Conservation (phyloP, 92 coral and sea anemone genomes). For the Porites rus region DNA sequence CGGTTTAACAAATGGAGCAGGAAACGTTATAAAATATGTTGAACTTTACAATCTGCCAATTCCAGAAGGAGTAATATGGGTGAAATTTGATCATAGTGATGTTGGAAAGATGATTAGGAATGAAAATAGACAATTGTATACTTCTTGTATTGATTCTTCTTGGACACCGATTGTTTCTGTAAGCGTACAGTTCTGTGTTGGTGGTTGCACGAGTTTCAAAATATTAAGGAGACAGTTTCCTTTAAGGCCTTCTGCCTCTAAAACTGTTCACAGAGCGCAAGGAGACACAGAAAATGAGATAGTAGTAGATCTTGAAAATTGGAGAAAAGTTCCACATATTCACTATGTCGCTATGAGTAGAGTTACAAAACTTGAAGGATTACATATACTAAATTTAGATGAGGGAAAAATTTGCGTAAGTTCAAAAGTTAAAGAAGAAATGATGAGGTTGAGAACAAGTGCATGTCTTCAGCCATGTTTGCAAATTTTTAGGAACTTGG, state of each 20-base stretch:
- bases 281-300: conserved; percentile 60
- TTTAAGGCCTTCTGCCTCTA: conserved; percentile 53
- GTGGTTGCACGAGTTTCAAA: conserved; percentile 1
- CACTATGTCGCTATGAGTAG: conserved; percentile 67
- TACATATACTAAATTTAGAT: conserved; percentile 7
- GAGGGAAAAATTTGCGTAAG: conserved; percentile 1
- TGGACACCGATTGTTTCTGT: conserved; percentile 58
- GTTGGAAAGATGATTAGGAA: conserved; percentile 55
- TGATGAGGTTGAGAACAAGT: neutral
- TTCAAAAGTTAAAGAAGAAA: neutral
- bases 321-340: conserved; percentile 51
- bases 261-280: conserved; percentile 59
- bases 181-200: conserved; percentile 30
- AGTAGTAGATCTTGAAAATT: conserved; percentile 41
- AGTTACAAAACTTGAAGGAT: conserved; percentile 56
- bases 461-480: neutral
- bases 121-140: conserved; percentile 43
- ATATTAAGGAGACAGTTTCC: conserved; percentile 62
- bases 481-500: neutral
- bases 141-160: neutral
- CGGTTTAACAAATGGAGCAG: conserved; percentile 34
- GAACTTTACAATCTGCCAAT: neutral
- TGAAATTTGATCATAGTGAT: conserved; percentile 45
- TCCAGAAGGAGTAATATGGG: conserved; percentile 50
- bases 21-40: conserved; percentile 6